Evolutionary conservation across 2,113 vertebrate species (phyloP).

Genomic region (Phasianus colchicus): DNA sequence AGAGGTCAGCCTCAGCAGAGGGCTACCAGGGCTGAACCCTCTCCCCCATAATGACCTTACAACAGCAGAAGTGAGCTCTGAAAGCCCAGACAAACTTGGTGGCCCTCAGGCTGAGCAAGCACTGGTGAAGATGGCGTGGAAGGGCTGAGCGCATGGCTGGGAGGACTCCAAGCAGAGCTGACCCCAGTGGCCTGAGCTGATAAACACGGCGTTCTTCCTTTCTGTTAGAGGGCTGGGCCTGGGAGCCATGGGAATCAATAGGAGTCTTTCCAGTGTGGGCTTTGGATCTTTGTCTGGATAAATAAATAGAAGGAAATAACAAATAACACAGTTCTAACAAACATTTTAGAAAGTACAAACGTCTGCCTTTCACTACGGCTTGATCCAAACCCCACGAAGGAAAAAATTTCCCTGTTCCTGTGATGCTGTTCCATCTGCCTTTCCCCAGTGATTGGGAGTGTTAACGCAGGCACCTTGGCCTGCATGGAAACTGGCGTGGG

Average conservation of each 20-base stretch:
- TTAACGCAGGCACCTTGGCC: neutral
- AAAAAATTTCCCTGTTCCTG: neutral
- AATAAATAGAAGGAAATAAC: conserved; percentile 59
- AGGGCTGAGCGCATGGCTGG: fast-evolving
- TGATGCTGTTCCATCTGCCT: conserved; percentile 49
- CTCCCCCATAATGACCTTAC: neutral
- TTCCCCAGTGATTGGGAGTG: neutral
- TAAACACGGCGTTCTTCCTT: neutral
- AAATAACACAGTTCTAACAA: neutral
- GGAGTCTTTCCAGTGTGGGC: conserved; percentile 55
- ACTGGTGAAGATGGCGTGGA: neutral
- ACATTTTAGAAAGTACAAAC: neutral
- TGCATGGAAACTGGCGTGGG: neutral
- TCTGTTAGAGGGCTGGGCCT: neutral
- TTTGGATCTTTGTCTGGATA: conserved; percentile 1
- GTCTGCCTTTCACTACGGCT: neutral
- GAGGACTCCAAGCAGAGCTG: neutral
- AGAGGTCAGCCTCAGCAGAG: neutral
- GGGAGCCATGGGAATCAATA: neutral
- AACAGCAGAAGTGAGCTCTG: neutral
- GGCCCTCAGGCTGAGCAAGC: neutral
- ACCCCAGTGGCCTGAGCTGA: neutral
- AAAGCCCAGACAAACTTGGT: neutral
- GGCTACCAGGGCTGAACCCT: neutral
- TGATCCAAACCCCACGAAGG: conserved; percentile 47